Percentiles rank a stretch among this genome's conserved stretches.
These are phyloP conservation scores for Ophioderma brevispina DNA, from an alignment of 35 echinoderm and acorn worm genomes.

Conservation along the genomic window DNA sequence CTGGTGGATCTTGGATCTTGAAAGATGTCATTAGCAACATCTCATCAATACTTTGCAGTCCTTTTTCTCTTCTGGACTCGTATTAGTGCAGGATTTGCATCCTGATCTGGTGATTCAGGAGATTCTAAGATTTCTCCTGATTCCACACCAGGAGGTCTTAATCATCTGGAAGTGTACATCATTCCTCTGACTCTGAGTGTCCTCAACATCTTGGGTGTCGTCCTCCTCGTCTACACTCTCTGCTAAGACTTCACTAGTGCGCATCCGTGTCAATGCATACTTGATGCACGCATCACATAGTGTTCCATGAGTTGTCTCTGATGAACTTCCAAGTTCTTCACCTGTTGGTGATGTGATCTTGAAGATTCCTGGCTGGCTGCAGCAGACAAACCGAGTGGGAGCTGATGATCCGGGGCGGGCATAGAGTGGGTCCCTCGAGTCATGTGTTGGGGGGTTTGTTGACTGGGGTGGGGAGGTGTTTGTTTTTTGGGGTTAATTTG, in stretches of 20 bases:
- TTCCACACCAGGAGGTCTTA: background rate
- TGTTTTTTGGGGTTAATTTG: slow-evolving; percentile 38
- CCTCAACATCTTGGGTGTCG: background rate
- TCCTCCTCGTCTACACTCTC: slow-evolving; percentile 2
- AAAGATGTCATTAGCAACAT: background rate
- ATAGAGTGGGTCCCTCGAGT: no score
- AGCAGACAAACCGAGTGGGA: background rate
- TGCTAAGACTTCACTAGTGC: background rate
- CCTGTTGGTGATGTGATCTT: background rate
- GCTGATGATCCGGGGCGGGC: background rate
- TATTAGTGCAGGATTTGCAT: background rate
- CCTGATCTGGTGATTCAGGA: background rate
- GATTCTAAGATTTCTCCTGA: background rate
- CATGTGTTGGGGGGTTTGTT: slow-evolving; percentile 22
- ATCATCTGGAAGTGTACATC: no score
- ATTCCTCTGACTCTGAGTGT: background rate
- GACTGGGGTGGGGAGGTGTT: slow-evolving; percentile 12
- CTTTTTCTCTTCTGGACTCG: background rate
- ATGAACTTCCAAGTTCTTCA: slow-evolving; percentile 56
- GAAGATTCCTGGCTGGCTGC: background rate
- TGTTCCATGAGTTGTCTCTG: slow-evolving; percentile 35
- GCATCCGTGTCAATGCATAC: background rate
- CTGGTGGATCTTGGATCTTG: background rate
- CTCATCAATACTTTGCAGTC: background rate
- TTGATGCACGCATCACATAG: slow-evolving; percentile 29